Base-by-base conservation (phyloP, 2,113 vertebrate species). In the Corythornis madagascariensis region DNA sequence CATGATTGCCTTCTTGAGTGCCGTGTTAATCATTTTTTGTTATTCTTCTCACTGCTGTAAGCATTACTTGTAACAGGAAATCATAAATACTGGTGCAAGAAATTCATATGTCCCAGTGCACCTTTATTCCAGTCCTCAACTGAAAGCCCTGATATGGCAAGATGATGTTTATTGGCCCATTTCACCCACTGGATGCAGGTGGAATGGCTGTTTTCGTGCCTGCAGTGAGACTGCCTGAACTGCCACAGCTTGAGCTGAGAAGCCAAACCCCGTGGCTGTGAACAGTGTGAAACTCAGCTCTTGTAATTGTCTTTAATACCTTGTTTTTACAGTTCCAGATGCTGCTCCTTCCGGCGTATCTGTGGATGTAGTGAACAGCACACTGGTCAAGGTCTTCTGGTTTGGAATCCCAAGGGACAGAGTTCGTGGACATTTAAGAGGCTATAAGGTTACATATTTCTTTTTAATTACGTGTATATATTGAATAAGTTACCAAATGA, bases 351-450 rank as follows among this genome's bases (percentile, higher is more conserved):
- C 97, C 1, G 91, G 98, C 8, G 98, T 99, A 10, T 94, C 96
- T 0, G 99, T 99, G 94, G 97, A 98, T 26, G 87, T 99, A 84
- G 73, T 99, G 92, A 99, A 99, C 97, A 98, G 98, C 96, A 98
- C 98, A 0, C 83, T 98, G 92, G 97, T 98, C 81, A 98, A 98
- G 96, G 99, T 99, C 88, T 98, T 93, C 96, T 99, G 99, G 99
- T 97, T 95, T 10, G 96, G 96, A 59, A 97, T 99, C 78, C 98
- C 98, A 73, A 98, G 98, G 97, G 99, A 99, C 97, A 98, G 98
- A 97, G 97, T 99, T 55, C 98, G 98, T 38, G 99, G 99, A 81
- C 98, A 98, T 95, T 98, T 99, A 87, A 98, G 96, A 96, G 99
- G 99, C 96, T 99, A 99, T 97, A 99, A 98, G 99, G 99, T 99